Conservation (phyloP, 53 echinoderm and acorn worm genomes). For the Temnopleurus reevesii region DNA sequence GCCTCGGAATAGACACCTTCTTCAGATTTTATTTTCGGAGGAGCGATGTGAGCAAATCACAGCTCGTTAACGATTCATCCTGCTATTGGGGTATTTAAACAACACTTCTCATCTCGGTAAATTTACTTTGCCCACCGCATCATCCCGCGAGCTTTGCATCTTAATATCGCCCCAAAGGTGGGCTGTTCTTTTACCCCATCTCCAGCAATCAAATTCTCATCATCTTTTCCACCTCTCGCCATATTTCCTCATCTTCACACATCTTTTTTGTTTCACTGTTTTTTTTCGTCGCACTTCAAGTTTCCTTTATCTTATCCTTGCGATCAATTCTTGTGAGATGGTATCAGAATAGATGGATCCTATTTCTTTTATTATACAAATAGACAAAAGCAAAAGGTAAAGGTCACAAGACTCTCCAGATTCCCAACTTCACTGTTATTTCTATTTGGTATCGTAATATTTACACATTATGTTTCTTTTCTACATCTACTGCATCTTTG, state of each 20-base stretch:
- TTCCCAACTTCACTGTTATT: no score
- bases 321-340: background rate
- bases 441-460: no score
- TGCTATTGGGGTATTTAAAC: constrained; percentile 40
- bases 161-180: constrained; percentile 7
- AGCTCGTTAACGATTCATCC: constrained; percentile 33
- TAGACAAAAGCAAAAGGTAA: background rate
- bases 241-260: background rate
- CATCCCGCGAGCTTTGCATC: constrained; percentile 19
- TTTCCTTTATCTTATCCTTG: background rate
- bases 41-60: background rate
- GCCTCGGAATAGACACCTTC: background rate
- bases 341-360: background rate
- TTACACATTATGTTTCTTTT: no score
- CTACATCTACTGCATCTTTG: no score
- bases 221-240: background rate
- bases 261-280: background rate
- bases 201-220: constrained; percentile 14
- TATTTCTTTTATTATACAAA: background rate
- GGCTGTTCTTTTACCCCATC: constrained; percentile 15
- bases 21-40: background rate
- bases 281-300: no score
- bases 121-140: constrained; percentile 3
- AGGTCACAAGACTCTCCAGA: no score
- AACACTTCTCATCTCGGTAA: constrained; percentile 35